Evolutionary conservation across 2,888 invertebrate genomes (phyloP).

Genomic region (Cephonodes hylas): DNA sequence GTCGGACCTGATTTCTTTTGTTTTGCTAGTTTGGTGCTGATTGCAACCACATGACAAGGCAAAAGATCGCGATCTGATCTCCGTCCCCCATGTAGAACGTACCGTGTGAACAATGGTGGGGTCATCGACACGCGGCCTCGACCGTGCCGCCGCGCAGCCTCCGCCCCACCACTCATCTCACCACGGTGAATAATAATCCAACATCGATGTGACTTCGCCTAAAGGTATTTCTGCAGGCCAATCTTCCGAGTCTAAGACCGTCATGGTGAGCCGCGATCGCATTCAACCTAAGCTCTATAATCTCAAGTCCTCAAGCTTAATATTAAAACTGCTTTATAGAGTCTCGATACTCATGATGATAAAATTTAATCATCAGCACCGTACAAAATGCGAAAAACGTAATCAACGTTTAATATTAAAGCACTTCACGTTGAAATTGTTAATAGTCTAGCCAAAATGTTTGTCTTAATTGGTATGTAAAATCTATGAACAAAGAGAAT

Average conservation of each 20-base stretch:
- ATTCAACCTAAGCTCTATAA: too few species aligned
- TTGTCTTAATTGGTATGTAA: too few species aligned
- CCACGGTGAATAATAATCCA: not conserved
- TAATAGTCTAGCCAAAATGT: too few species aligned
- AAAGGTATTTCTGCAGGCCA: not conserved
- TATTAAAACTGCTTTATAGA: too few species aligned
- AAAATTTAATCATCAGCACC: too few species aligned
- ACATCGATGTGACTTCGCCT: not conserved
- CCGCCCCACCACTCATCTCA: conserved; percentile 7
- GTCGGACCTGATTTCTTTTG: not conserved
- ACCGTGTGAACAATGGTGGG: conserved; percentile 7
- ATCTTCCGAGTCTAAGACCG: not conserved
- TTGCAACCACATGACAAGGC: conserved; percentile 1
- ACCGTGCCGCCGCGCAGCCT: conserved; percentile 5
- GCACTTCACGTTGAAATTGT: too few species aligned
- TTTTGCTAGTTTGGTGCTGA: not conserved
- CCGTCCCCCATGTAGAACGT: not conserved
- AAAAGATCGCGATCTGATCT: not conserved
- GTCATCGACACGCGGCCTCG: conserved; percentile 9
- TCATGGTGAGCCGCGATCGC: too few species aligned
- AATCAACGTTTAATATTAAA: too few species aligned
- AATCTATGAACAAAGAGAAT: too few species aligned
- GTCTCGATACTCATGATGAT: too few species aligned
- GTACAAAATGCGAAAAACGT: too few species aligned
- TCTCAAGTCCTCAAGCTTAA: too few species aligned